Conservation (phyloP, 37 sponge, comb jelly and placozoan species). For the Beroe ovata region DNA sequence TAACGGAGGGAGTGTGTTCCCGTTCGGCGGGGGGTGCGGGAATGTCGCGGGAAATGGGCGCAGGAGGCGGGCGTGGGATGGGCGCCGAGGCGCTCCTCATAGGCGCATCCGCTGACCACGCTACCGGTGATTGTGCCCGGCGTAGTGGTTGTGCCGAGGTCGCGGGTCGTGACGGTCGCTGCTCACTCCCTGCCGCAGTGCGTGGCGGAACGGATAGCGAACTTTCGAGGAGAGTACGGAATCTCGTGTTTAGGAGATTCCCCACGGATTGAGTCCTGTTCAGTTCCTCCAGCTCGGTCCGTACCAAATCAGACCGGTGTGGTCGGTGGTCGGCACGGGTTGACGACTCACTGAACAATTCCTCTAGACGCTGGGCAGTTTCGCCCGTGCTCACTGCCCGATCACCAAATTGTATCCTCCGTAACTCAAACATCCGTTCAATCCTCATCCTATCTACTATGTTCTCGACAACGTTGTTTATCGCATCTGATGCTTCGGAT, state of each 20-base stretch:
- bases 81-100: not conserved
- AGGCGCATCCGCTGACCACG: not conserved
- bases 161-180: not conserved
- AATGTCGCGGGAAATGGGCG: too few species aligned
- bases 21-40: not conserved
- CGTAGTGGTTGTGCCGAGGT: not conserved
- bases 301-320: not conserved
- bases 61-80: not conserved
- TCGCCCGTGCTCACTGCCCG: conserved; percentile 35
- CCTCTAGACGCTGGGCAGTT: conserved; percentile 12
- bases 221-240: conserved; percentile 6
- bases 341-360: not conserved
- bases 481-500: conserved; percentile 35
- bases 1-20: not conserved
- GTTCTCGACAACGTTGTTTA: conserved; percentile 35
- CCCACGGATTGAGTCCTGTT: not conserved
- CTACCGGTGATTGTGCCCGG: not conserved
- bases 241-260: conserved; percentile 41
- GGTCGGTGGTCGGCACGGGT: not conserved
- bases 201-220: conserved; percentile 8
- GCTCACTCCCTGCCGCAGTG: not conserved
- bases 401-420: conserved; percentile 47
- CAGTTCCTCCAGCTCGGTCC: conserved; percentile 34
- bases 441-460: conserved; percentile 49
- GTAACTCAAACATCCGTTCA: conserved; percentile 54